A percentile compares a stretch with the other conserved stretches of the same genome.
Conservation (phyloP, 2,797 vertebrate species). For the Cyclopterus lumpus region DNA sequence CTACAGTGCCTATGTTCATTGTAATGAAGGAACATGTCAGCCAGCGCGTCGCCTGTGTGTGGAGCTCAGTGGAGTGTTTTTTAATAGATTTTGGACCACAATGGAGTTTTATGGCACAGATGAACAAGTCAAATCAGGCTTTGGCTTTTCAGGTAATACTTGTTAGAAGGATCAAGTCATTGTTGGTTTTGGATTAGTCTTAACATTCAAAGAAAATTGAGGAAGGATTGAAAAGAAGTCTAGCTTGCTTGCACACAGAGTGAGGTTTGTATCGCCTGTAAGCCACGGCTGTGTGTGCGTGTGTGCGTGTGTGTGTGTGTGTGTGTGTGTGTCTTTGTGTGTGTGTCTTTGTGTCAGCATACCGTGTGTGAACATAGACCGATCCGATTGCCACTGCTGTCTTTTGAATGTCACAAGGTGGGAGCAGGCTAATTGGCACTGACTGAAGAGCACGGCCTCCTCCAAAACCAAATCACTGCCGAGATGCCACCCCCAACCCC, state of each 20-base stretch:
- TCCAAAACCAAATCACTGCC: conserved; percentile 77
- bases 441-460: conserved; percentile 71
- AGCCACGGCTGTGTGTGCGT: conserved; percentile 2
- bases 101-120: background rate
- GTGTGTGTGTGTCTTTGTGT: conserved; percentile 1
- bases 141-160: background rate
- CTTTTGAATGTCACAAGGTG: conserved; percentile 81
- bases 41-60: background rate
- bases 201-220: background rate
- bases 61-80: background rate
- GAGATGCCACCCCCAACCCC: conserved; percentile 54
- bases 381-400: conserved; percentile 43
- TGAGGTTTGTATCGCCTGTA: conserved; percentile 5
- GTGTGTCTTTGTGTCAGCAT: background rate
- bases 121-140: background rate
- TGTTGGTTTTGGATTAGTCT: background rate
- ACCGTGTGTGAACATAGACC: background rate
- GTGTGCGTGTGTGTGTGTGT: conserved; percentile 1
- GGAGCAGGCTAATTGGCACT: conserved; percentile 80
- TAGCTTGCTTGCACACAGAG: background rate
- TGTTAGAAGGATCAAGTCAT: background rate
- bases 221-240: conserved; percentile 6
- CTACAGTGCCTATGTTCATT: background rate
- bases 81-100: conserved; percentile 1
- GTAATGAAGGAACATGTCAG: background rate